Conservation (phyloP, 1,140 invertebrate genomes). For the Solen grandis region DNA sequence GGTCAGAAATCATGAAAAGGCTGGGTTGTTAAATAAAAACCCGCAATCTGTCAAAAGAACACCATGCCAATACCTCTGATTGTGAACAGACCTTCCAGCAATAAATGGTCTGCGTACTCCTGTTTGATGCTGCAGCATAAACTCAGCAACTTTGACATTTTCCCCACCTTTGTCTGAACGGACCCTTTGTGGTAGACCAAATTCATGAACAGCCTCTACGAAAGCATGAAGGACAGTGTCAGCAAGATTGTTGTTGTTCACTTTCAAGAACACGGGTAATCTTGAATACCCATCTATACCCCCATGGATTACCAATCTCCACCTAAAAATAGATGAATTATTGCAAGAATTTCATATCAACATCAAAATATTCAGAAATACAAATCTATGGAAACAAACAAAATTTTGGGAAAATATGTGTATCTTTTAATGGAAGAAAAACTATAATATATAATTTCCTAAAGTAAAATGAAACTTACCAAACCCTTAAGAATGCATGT, state of each 20-base stretch:
- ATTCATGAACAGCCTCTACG: slow-evolving; percentile 48
- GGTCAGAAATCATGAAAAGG: too few species aligned
- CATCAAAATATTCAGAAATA: too few species aligned
- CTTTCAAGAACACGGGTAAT: slow-evolving; percentile 50
- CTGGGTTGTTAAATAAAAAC: not conserved
- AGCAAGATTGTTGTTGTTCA: slow-evolving; percentile 53
- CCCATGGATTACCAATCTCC: slow-evolving; percentile 57
- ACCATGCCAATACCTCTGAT: slow-evolving; percentile 4
- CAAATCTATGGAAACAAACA: too few species aligned
- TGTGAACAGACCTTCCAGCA: slow-evolving; percentile 32
- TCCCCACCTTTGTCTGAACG: slow-evolving; percentile 59
- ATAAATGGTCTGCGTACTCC: slow-evolving; percentile 1
- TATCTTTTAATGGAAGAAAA: too few species aligned
- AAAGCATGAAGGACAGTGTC: slow-evolving; percentile 56
- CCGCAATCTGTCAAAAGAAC: not conserved
- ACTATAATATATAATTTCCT: too few species aligned
- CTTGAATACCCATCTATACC: too few species aligned
- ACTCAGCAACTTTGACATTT: slow-evolving; percentile 56
- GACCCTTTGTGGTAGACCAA: slow-evolving; percentile 57
- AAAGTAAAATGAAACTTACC: too few species aligned
- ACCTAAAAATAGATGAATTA: too few species aligned
- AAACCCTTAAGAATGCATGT: too few species aligned
- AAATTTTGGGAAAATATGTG: too few species aligned
- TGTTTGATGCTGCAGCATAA: slow-evolving; percentile 47
- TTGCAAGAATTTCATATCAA: too few species aligned